Percentiles rank a stretch among this genome's conserved stretches.
Conservation (phyloP, 2,888 invertebrate species). For the Catocala fraxini region DNA sequence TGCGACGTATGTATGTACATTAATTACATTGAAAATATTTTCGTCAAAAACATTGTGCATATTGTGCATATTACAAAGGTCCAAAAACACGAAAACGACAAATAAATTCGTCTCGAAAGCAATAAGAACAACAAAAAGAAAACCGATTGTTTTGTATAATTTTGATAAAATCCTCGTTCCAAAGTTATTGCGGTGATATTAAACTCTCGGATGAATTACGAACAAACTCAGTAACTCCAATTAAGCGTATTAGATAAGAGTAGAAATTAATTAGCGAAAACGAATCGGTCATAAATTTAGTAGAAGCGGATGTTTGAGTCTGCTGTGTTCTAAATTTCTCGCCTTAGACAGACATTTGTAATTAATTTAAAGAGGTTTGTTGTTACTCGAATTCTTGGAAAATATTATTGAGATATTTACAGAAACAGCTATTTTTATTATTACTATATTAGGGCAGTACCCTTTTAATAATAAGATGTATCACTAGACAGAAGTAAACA, state of each 20-base stretch:
- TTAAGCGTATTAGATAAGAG: constrained; percentile 73
- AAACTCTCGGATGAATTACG: constrained; percentile 63
- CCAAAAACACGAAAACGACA: constrained; percentile 2
- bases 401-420: constrained; percentile 31
- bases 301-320: constrained; percentile 61
- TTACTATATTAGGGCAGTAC: too few species aligned
- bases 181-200: constrained; percentile 56
- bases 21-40: neutral
- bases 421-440: neutral
- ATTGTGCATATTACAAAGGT: neutral
- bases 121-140: constrained; percentile 17
- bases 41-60: neutral
- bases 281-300: constrained; percentile 72
- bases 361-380: constrained; percentile 54
- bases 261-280: constrained; percentile 77
- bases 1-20: too few species aligned
- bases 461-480: too few species aligned
- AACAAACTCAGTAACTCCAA: constrained; percentile 70
- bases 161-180: constrained; percentile 38
- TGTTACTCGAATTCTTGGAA: constrained; percentile 39
- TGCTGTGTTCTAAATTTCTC: constrained; percentile 53
- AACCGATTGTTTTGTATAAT: constrained; percentile 26
- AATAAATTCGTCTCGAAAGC: constrained; percentile 7
- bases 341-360: constrained; percentile 49
- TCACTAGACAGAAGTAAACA: too few species aligned